These are phyloP conservation scores for Lepilemur ruficaudatus DNA, from an alignment of 2,797 vertebrate species.

Conservation along the genomic window DNA sequence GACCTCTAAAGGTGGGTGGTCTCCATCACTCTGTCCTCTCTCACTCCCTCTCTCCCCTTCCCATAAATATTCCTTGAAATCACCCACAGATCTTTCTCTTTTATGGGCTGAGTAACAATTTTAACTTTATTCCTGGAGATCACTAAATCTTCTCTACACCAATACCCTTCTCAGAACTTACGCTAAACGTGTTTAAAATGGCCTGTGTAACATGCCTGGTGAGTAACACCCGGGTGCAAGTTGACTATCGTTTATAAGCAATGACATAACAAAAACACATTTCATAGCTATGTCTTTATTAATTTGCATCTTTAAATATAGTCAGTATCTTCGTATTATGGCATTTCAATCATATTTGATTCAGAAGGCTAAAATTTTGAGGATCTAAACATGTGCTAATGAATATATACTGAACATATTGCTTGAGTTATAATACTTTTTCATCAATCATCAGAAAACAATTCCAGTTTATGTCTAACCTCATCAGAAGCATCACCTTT, in stretches of 20 bases:
- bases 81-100: background rate
- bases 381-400: background rate
- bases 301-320: background rate
- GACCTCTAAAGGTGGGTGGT: background rate
- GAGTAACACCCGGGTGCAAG: background rate
- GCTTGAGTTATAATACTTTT: background rate
- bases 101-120: background rate
- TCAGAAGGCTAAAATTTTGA: constrained; percentile 17
- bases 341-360: background rate
- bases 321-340: background rate
- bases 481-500: constrained; percentile 3
- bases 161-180: background rate
- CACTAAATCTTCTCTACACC: background rate
- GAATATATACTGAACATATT: background rate
- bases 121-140: background rate
- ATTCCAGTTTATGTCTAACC: background rate
- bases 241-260: background rate
- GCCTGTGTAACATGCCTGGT: background rate
- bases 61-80: background rate
- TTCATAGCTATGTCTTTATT: background rate
- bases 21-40: background rate
- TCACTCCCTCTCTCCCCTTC: background rate
- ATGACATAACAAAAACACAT: background rate
- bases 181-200: background rate
- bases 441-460: background rate